phyloP scores from a whole-genome alignment of 2,113 vertebrate genomes.

The Stigmatopora argus region DNA sequence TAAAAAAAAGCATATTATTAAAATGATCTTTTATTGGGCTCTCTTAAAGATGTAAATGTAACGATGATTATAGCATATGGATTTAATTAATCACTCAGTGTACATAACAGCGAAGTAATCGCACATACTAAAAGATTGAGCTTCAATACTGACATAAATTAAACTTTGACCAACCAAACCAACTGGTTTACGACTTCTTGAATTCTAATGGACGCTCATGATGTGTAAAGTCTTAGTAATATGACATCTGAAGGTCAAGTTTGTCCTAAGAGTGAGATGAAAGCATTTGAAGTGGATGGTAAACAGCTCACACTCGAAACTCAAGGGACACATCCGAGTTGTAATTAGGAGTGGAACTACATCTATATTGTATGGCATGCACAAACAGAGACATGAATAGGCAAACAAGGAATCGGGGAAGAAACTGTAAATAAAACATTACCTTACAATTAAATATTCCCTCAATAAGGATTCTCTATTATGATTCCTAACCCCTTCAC shows the following conservation, averaged over 20 bases:
- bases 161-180: constrained; percentile 10
- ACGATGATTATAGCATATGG: neutral
- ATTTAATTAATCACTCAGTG: neutral
- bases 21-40: neutral
- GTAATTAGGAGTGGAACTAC: constrained; percentile 39
- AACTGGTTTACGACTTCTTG: constrained; percentile 13
- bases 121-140: neutral
- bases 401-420: neutral
- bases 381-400: constrained; percentile 15
- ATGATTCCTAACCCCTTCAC: neutral
- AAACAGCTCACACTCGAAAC: constrained; percentile 44
- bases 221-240: constrained; percentile 40
- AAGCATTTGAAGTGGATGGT: constrained; percentile 41
- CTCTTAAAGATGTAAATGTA: neutral
- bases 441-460: neutral
- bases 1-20: too few species aligned
- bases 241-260: constrained; percentile 30
- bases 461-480: neutral
- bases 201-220: constrained; percentile 28
- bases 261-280: constrained; percentile 23
- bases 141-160: constrained; percentile 3
- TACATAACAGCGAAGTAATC: neutral
- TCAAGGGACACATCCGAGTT: constrained; percentile 36
- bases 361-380: constrained; percentile 29
- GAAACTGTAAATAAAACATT: neutral